These are phyloP conservation scores for Corydoras sp. DNA, from an alignment of 2,113 vertebrate species.

Conservation along the genomic window DNA sequence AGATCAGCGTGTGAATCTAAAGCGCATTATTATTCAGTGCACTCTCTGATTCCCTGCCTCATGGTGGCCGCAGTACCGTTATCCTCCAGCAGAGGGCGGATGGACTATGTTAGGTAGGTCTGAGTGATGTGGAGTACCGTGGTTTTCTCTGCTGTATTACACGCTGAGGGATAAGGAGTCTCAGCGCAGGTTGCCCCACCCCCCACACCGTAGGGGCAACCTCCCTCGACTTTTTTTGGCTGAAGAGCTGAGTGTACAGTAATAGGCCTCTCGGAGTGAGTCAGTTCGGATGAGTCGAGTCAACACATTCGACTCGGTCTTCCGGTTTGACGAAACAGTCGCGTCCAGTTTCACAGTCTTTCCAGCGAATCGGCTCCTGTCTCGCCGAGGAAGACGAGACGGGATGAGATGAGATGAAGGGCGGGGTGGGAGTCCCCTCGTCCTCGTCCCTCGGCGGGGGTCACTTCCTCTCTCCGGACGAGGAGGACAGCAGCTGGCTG, in stretches of 20 bases:
- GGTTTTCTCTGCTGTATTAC: conserved; percentile 54
- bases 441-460: neutral
- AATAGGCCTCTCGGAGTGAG: conserved; percentile 68
- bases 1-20: too few relatives aligned
- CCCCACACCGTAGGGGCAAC: neutral
- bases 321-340: conserved; percentile 35
- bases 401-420: too few relatives aligned
- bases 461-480: conserved; percentile 57
- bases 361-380: too few relatives aligned
- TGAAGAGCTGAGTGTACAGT: conserved; percentile 67
- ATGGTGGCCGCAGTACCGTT: too few relatives aligned
- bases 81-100: neutral
- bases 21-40: too few relatives aligned
- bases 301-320: conserved; percentile 1
- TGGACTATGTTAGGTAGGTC: conserved; percentile 45
- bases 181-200: conserved; percentile 20
- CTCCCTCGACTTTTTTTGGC: conserved; percentile 51
- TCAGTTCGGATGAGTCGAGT: conserved; percentile 12
- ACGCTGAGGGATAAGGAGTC: conserved; percentile 58
- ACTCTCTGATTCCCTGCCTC: too few relatives aligned
- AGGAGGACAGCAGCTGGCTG: conserved; percentile 68
- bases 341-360: neutral
- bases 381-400: too few relatives aligned
- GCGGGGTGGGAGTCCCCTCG: too few relatives aligned
- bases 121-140: conserved; percentile 57